Evolutionary conservation across 2,888 invertebrate genomes (phyloP).

Genomic region (Pollenia labialis): DNA sequence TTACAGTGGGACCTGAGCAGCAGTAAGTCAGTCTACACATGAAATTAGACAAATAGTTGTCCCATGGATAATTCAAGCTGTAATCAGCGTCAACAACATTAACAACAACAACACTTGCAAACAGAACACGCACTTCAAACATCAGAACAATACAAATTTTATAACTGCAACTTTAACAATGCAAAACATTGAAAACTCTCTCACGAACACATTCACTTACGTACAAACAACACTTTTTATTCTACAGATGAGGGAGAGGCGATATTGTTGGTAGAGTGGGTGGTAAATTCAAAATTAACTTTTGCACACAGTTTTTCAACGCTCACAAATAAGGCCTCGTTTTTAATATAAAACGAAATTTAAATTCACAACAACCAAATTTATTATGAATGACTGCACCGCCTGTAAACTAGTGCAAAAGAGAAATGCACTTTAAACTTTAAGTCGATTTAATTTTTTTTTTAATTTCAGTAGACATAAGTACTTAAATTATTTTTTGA

Average conservation of each 20-base stretch:
- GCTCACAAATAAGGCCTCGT: constrained; percentile 61
- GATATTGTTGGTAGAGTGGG: constrained; percentile 50
- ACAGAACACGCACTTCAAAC: constrained; percentile 1
- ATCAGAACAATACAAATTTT: constrained; percentile 6
- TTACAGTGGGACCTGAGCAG: background rate
- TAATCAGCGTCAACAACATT: constrained; percentile 10
- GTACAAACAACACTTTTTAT: constrained; percentile 7
- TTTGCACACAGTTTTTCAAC: constrained; percentile 43
- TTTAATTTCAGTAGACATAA: background rate
- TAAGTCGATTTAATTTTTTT: constrained; percentile 40
- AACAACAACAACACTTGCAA: constrained; percentile 13
- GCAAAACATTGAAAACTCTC: constrained; percentile 45
- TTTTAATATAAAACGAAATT: constrained; percentile 56
- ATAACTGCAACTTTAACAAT: constrained; percentile 25
- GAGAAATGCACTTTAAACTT: constrained; percentile 26
- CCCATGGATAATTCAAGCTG: constrained; percentile 35
- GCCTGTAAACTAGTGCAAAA: constrained; percentile 3
- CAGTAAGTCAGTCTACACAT: constrained; percentile 2
- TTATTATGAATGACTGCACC: constrained; percentile 2
- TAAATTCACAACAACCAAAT: constrained; percentile 51
- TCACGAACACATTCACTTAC: constrained; percentile 29
- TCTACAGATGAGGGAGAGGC: constrained; percentile 6
- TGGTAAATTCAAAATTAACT: constrained; percentile 59
- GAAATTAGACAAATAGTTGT: constrained; percentile 28
- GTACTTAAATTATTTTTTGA: background rate